Percentiles rank a stretch among this genome's conserved stretches.
phyloP scores from a whole-genome alignment of 2,113 vertebrate species.

The Polypterus senegalus region DNA sequence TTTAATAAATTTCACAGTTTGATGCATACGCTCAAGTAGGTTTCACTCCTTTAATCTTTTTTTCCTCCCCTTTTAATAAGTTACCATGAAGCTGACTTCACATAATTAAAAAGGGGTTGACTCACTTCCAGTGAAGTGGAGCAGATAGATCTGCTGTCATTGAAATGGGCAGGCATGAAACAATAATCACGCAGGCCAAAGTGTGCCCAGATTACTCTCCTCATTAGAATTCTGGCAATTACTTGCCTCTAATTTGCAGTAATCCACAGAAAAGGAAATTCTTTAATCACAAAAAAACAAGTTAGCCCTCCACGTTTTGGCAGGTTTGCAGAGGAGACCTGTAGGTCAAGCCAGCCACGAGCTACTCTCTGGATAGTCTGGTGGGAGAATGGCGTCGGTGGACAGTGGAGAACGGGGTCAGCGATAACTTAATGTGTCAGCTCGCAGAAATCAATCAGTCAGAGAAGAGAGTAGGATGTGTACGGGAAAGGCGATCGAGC shows the following conservation, averaged over 20 bases:
- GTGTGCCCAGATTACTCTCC: slow-evolving; percentile 1
- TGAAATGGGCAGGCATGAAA: neutral
- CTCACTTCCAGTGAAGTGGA: slow-evolving; percentile 1
- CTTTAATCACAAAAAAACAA: slow-evolving; percentile 7
- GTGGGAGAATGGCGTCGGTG: too few species aligned
- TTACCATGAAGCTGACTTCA: neutral
- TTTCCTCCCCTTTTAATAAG: neutral
- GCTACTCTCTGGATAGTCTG: too few species aligned
- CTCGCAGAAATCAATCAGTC: too few species aligned
- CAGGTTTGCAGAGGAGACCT: neutral
- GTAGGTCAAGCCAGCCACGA: too few species aligned
- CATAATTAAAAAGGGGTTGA: slow-evolving; percentile 1
- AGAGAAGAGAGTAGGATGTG: too few species aligned
- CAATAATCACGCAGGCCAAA: neutral
- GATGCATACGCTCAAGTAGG: neutral
- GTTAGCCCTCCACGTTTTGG: slow-evolving; percentile 6
- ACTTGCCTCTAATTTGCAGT: slow-evolving; percentile 7
- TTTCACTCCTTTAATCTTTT: neutral
- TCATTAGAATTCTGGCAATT: slow-evolving; percentile 4
- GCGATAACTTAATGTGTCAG: too few species aligned
- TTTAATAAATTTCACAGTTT: neutral
- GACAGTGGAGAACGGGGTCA: too few species aligned
- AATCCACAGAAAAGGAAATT: slow-evolving; percentile 10
- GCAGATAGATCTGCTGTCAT: neutral
- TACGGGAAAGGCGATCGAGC: too few species aligned